Base-by-base conservation (phyloP, 1,140 invertebrate genomes). In the Caerostris darwini region DNA sequence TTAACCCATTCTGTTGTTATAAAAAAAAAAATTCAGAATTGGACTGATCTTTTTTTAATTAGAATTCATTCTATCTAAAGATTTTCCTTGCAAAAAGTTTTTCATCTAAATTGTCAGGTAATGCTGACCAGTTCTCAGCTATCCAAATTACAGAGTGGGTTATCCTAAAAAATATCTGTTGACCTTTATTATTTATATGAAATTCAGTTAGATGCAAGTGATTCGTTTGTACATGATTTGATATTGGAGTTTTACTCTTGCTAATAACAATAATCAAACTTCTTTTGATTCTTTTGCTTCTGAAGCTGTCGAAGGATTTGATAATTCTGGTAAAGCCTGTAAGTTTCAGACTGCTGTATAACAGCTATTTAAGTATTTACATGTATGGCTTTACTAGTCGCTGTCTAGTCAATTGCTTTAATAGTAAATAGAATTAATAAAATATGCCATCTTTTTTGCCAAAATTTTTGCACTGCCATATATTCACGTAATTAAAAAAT, bases 221-320 rank as follows among this genome's bases (percentile, higher is more conserved):
- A 50, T 77, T 77, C 19, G 34, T 34, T 50, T 77, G 34, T 50
- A 12, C 34, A 53, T 77, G 19, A 77, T 50, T 77, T 50, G 34
- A 50, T 34, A 34, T 77, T 77, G 8, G 19, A 58, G 56, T 85
- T 85, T 7, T 3, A 58, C 83, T 17, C n/a, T 85, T 85, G n/a
- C 53, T 19, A 85, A n/a, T 58, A n/a, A 85, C 3, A 58, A 56
- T 58, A 85, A 59, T 58, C 54, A 85, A 5, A 85, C 17, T 14
- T 59, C 17, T 82, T 77, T 87, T 57, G 54, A 67, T 85, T 91
- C 69, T 91, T 90, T 94, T 91, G 69, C 85, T 94, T 14, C 57
- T 92, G 34, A 91, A 94, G 94, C 94, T 94, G 94, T 90, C 90
- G 83, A 94, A 56, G 94, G 89, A 88, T 81, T 69, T 34, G 69